A percentile compares a stretch with the other conserved stretches of the same genome.
Conservation (phyloP, 2,888 invertebrate genomes). For the Neocrepidodera transversa region DNA sequence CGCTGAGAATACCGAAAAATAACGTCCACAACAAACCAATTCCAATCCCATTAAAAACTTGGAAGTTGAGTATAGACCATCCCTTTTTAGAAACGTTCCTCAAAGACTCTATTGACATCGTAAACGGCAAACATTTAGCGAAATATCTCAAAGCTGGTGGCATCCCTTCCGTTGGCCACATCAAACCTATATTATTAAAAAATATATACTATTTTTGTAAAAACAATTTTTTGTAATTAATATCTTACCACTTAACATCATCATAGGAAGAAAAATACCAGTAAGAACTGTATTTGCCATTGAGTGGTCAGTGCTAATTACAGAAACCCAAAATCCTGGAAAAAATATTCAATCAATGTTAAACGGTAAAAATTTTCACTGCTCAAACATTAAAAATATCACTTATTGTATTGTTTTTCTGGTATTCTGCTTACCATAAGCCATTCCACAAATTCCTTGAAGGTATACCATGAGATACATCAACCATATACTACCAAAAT, state of each 20-base stretch:
- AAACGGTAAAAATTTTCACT: neutral
- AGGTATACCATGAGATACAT: constrained; percentile 73
- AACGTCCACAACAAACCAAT: constrained; percentile 69
- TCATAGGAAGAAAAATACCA: constrained; percentile 90
- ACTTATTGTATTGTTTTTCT: too few relatives aligned
- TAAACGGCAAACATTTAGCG: constrained; percentile 69
- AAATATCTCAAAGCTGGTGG: constrained; percentile 57
- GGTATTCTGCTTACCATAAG: constrained; percentile 76
- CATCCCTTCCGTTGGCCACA: constrained; percentile 77
- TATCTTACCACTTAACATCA: constrained; percentile 55
- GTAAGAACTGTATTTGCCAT: constrained; percentile 85
- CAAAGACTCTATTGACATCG: constrained; percentile 78
- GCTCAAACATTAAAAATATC: too few relatives aligned
- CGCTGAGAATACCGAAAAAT: constrained; percentile 48
- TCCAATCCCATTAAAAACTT: constrained; percentile 78
- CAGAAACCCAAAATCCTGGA: constrained; percentile 80
- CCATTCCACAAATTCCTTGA: constrained; percentile 84
- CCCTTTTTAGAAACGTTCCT: constrained; percentile 81
- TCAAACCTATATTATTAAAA: constrained; percentile 61
- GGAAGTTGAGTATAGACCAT: constrained; percentile 69
- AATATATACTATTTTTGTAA: neutral
- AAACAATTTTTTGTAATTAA: neutral
- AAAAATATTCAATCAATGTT: too few relatives aligned
- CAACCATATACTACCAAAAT: constrained; percentile 68
- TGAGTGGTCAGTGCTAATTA: constrained; percentile 78